Evolutionary conservation across 37 sponge, comb jelly and placozoan species (phyloP), one percentile per base, ranked within the genome.

Genomic region (Lycopodina hypogea): DNA sequence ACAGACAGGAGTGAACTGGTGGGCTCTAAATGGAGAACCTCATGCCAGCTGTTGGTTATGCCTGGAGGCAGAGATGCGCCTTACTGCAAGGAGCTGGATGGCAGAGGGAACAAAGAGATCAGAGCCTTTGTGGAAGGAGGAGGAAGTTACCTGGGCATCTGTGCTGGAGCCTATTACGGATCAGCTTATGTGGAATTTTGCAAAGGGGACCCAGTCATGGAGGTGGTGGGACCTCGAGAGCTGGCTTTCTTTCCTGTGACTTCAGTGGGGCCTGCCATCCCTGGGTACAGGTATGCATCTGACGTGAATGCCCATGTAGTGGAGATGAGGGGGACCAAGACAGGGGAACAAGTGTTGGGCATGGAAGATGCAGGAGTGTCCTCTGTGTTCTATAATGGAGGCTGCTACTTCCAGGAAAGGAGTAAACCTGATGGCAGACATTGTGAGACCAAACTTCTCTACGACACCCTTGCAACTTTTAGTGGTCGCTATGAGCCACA

Each of bases 161-260:
- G 96, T 87, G 96, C 96, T 21, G 96, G 96, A 34, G 93, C 77
- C 4, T 95, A 95, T 61, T 95, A 89, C 71, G 96, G 85, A 1
- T 61, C 72, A 26, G 24, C 80, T 35, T 38, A 45, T 50, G 86
- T 91, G 11, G 82, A 86, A 63, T 95, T 95, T 68, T 71, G 76
- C 32, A 79, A 89, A 53, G 86, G 84, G 24, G 85, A 95, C 63
- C 87, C 93, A 17, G 53, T 33, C 15, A 60, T 92, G 68, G 84
- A 82, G 36, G 87, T 95, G 23, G 62, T 75, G 3, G 93, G 87
- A 0, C 63, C 62, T 18, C 72, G 93, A 34, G 96, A 95, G 62
- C 81, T 95, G 19, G 56, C 30, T 0, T 89, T 95, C 75, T 91
- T 78, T 63, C 84, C 82, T 21, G 96, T 90, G 3, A 71, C 74